These are phyloP conservation scores for Passer domesticus DNA, from an alignment of 2,113 vertebrate genomes.

Conservation along the genomic window DNA sequence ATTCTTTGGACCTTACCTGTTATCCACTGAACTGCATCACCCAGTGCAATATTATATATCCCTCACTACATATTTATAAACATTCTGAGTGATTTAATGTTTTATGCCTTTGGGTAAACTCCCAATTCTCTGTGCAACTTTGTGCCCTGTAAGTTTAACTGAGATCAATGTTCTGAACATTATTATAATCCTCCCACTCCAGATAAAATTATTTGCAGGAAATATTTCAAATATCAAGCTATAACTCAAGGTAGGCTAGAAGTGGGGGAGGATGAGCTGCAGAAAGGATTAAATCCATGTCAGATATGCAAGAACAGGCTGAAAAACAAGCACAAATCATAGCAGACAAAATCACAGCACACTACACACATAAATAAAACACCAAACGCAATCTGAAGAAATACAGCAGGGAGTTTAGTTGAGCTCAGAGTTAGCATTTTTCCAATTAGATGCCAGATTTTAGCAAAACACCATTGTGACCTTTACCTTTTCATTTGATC, in stretches of 20 bases:
- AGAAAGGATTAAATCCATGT: slow-evolving; percentile 1
- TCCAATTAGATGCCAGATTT: slow-evolving; percentile 15
- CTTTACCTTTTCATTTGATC: slow-evolving; percentile 1
- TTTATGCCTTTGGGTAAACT: neutral
- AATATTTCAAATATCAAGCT: slow-evolving; percentile 11
- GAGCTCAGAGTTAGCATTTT: neutral
- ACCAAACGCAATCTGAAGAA: neutral
- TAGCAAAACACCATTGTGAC: neutral
- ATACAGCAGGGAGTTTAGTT: slow-evolving; percentile 3
- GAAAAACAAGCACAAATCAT: slow-evolving; percentile 51
- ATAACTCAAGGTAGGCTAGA: slow-evolving; percentile 22
- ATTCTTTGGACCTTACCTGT: neutral
- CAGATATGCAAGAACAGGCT: slow-evolving; percentile 27
- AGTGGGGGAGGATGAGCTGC: neutral
- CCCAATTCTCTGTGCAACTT: neutral
- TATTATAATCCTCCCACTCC: neutral
- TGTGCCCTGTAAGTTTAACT: neutral
- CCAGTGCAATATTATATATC: neutral
- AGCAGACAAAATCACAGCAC: neutral
- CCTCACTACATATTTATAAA: neutral
- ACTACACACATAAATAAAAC: slow-evolving; percentile 46
- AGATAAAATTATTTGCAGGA: slow-evolving; percentile 42
- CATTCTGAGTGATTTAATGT: neutral
- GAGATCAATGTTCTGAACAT: neutral
- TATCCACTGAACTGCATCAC: neutral